Evolutionary conservation across 2,113 vertebrate species (phyloP), one percentile per base, ranked within the genome.

Genomic region (Leucoraja erinaceus): DNA sequence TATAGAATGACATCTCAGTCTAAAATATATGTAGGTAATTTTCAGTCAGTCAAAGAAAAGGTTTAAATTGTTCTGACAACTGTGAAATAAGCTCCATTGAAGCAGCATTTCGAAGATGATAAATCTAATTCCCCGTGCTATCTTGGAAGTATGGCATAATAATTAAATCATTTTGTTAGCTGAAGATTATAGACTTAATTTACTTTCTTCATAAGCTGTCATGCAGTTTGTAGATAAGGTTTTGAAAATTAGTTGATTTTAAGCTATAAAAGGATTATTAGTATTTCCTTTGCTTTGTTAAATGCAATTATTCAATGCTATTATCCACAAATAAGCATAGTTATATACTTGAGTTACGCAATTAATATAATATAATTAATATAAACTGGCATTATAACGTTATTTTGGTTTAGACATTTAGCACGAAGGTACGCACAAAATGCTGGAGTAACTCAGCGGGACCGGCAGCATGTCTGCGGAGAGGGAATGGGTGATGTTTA

Each of bases 11-110:
- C 54, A 84, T 56, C 16, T 84, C 81, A 84, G 54, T 59, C 22
- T 84, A 84, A 84, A 84, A 84, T 84, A 84, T 84, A 84, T 56
- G 54, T 61, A n/a, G 54, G 25, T 84, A 61, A 84, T 84, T n/a
- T 84, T 61, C 56, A 61, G 56, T 9, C 8, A 61, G 81, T 28
- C 28, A 5, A 5, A 61, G 10, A n/a, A 72, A 84, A 84, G 54
- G 56, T 59, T 84, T 84, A 84, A 84, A 61, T 84, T 84, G 54
- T 84, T 84, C 81, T 84, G 81, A n/a, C 81, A 84, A 61, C 54
- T 84, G 81, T 84, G 81, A 84, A 84, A 84, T 84, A 84, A 61
- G 81, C 11, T 84, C 61, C 54, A 84, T 61, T 84, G 56, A 84
- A 84, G 56, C 25, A 61, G 28, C 25, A 12, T 9, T 84, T 84